Evolutionary conservation across 2,888 invertebrate genomes (phyloP), one percentile per base, ranked within the genome.

Genomic region (Troilus luridus): DNA sequence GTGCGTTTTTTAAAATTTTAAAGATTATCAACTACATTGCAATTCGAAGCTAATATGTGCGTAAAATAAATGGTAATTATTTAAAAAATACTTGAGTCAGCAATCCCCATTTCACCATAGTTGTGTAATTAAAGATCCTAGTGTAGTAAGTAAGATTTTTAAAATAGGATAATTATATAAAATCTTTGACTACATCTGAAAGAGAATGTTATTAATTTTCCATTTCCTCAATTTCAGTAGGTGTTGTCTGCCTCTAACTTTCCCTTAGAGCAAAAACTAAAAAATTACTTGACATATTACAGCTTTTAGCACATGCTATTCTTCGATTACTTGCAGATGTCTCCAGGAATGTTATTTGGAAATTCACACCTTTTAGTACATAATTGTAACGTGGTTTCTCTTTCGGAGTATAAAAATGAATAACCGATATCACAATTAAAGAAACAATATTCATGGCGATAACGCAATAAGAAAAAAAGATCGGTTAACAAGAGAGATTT

Each of bases 221-320:
- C 41, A 77, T 77, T 77, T 77, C 72, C 72, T 67, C 24, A 67
- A 67, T 67, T 24, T 24, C 24, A 24, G 24, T 67, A 14, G 67
- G 14, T 67, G 24, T 67, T 67, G 67, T 24, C 24, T 67, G 11
- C 67, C 24, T 67, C 24, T 14, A 67, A 67, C 67, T 67, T 67
- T 67, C 67, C 24, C 67, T 67, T 12, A 8, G 67, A 67, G 67
- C 24, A 67, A 67, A 24, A 24, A 24, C 67, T 67, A 67, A 67
- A 67, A 24, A 67, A 67, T 67, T 24, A 24, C 67, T 77, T 41
- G 27, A 77, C 27, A 41, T 27, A 77, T 27, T 77, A 67, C 67
- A 67, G 14, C 72, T 77, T 77, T 77, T 77, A 77, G 41, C 72
- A 41, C 72, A 77, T 41, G 17, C 72, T 77, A 41, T 19, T 77